Conservation (phyloP, 2,797 vertebrate genomes). For the Cossypha polioptera region DNA sequence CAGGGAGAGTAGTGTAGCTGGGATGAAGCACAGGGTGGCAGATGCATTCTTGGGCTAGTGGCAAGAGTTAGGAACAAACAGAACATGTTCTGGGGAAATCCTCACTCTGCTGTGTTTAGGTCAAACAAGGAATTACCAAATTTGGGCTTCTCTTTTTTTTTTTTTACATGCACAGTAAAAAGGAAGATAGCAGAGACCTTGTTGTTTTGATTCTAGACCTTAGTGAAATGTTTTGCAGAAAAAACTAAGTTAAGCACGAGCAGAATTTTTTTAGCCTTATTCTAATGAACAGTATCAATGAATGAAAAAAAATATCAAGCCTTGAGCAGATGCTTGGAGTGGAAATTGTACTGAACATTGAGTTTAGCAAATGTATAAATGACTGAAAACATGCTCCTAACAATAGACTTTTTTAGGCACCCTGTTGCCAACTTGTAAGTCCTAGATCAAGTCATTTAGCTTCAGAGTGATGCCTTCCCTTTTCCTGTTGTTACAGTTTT, state of each 20-base stretch:
- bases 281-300: neutral
- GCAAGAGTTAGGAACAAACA: neutral
- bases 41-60: neutral
- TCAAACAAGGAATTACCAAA: neutral
- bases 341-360: neutral
- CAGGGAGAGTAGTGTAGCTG: neutral
- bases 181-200: neutral
- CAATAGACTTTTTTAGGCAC: neutral
- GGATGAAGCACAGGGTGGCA: neutral
- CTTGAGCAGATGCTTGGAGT: neutral
- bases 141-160: neutral
- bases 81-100: neutral
- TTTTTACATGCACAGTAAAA: neutral
- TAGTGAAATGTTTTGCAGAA: neutral
- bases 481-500: neutral
- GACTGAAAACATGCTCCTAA: neutral
- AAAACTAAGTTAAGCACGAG: neutral
- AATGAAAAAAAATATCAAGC: neutral
- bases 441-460: neutral
- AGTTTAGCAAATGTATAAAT: neutral
- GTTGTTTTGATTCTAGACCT: slow-evolving; percentile 1
- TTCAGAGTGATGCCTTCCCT: neutral
- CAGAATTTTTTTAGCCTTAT: neutral
- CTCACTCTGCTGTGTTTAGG: neutral
- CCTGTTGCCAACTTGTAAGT: neutral